Conservation (phyloP, 2,797 vertebrate genomes). For the Coracias cyanogaster region DNA sequence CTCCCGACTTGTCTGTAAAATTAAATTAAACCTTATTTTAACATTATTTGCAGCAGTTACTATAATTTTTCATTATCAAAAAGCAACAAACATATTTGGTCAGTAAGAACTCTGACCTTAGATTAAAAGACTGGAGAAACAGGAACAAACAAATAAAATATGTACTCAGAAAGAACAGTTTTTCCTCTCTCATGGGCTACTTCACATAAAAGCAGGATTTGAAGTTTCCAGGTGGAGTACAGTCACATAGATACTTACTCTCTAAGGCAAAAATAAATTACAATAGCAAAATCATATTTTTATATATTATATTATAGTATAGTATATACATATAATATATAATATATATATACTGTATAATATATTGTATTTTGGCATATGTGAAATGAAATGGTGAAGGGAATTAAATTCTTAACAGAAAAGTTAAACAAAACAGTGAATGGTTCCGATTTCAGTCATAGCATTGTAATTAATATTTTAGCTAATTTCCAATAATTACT, state of each 20-base stretch:
- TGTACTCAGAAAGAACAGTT: neutral
- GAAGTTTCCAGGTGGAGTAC: slow-evolving; percentile 1
- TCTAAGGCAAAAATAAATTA: slow-evolving; percentile 16
- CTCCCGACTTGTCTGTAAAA: neutral
- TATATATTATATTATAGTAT: no score
- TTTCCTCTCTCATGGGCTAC: neutral
- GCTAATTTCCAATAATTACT: neutral
- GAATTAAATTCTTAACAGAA: neutral
- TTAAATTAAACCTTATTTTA: neutral
- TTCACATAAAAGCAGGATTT: neutral
- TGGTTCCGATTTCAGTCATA: neutral
- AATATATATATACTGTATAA: no score
- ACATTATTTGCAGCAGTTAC: neutral
- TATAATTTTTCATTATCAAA: neutral
- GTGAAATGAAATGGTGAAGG: neutral
- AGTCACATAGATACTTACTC: neutral
- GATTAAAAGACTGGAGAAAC: neutral
- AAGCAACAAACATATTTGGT: neutral
- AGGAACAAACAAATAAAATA: neutral
- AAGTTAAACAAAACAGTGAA: neutral
- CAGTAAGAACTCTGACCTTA: neutral
- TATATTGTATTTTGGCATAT: neutral
- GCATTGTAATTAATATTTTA: neutral
- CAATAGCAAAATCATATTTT: slow-evolving; percentile 21
- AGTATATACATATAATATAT: no score